Evolutionary conservation across 2,113 vertebrate species (phyloP).

Genomic region (Danio rerio): DNA sequence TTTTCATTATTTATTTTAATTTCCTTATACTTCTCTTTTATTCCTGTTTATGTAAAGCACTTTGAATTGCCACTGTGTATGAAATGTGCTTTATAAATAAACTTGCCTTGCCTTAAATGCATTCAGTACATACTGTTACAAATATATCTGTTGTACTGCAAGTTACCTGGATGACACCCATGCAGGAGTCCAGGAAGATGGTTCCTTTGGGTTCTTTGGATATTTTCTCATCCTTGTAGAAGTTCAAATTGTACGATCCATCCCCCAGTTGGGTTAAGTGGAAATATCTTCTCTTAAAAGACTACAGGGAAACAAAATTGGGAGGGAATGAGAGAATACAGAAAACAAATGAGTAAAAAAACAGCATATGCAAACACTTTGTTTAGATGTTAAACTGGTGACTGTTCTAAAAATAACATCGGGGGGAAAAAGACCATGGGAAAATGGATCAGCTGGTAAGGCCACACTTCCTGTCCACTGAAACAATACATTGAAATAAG

Average conservation of each 20-base stretch:
- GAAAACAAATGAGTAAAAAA: not conserved
- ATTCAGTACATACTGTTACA: too few relatives aligned
- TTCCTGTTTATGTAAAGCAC: too few relatives aligned
- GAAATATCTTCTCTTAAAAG: slow-evolving; percentile 98
- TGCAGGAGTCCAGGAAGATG: slow-evolving; percentile 97
- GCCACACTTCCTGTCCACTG: slow-evolving; percentile 38
- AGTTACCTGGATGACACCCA: slow-evolving; percentile 95
- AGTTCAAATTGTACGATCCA: slow-evolving; percentile 98
- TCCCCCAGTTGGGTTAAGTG: slow-evolving; percentile 95
- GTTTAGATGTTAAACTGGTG: slow-evolving; percentile 20
- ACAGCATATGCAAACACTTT: slow-evolving; percentile 1
- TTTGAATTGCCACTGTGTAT: too few relatives aligned
- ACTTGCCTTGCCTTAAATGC: too few relatives aligned
- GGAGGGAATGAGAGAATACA: not conserved
- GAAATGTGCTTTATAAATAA: too few relatives aligned
- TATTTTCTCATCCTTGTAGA: slow-evolving; percentile 99
- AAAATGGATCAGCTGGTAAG: slow-evolving; percentile 41
- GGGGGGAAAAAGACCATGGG: slow-evolving; percentile 52
- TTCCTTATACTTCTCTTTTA: too few relatives aligned
- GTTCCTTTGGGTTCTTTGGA: slow-evolving; percentile 99
- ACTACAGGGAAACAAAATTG: slow-evolving; percentile 74
- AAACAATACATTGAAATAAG: not conserved
- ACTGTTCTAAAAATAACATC: slow-evolving; percentile 60
- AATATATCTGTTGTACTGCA: not conserved
- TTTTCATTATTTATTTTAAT: too few relatives aligned